Evolutionary conservation across 2,888 invertebrate species (phyloP).

Genomic region (Caprella mutica): DNA sequence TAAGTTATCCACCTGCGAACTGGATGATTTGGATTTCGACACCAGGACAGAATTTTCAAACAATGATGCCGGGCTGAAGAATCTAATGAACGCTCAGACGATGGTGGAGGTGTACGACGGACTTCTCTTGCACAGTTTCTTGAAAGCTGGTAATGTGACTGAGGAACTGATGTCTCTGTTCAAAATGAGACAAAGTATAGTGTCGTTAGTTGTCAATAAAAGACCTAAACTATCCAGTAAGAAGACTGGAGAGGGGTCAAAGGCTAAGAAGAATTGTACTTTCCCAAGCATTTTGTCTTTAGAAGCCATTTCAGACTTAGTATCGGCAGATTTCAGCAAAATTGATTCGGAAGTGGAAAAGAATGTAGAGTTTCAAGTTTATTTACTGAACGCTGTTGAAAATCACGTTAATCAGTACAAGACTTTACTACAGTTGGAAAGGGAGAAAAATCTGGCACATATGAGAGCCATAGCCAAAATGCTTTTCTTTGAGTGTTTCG

Average conservation of each 20-base stretch:
- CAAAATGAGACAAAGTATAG: slow-evolving; percentile 21
- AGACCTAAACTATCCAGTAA: neutral
- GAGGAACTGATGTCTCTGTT: slow-evolving; percentile 16
- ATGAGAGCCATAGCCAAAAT: slow-evolving; percentile 13
- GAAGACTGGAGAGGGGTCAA: neutral
- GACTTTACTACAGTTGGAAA: slow-evolving; percentile 9
- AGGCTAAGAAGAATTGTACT: neutral
- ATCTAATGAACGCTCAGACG: slow-evolving; percentile 13
- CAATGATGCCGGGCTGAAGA: slow-evolving; percentile 11
- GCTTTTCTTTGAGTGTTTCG: slow-evolving; percentile 15
- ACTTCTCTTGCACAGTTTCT: slow-evolving; percentile 19
- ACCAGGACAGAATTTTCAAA: slow-evolving; percentile 15
- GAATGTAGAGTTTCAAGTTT: slow-evolving; percentile 20
- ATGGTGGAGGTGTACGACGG: slow-evolving; percentile 28
- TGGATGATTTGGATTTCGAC: slow-evolving; percentile 31
- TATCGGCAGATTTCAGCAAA: too few species aligned
- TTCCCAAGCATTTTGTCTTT: neutral
- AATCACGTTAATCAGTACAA: slow-evolving; percentile 8
- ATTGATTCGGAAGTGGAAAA: too few species aligned
- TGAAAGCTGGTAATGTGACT: too few species aligned
- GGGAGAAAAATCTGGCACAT: slow-evolving; percentile 17
- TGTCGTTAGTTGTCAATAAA: slow-evolving; percentile 7
- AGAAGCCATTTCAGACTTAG: slow-evolving; percentile 17
- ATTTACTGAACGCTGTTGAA: slow-evolving; percentile 16
- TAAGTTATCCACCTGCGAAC: slow-evolving; percentile 23